A percentile compares a stretch with the other conserved stretches of the same genome.
Conservation (phyloP, 2,113 vertebrate genomes). For the Camelus bactrianus region DNA sequence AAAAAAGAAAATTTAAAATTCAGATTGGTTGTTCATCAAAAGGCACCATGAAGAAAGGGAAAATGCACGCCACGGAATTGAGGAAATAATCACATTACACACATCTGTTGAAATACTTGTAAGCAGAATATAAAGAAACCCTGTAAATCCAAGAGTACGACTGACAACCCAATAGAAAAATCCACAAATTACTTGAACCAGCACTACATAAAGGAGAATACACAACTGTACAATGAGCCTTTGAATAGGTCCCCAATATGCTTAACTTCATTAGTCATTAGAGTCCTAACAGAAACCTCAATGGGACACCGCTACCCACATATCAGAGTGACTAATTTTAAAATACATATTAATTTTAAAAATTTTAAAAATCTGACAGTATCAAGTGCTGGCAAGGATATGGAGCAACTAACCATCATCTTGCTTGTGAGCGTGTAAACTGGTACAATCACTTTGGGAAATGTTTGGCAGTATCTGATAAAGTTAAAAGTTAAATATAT, state of each 20-base stretch:
- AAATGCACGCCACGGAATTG: no score
- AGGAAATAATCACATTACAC: no score
- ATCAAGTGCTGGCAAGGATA: background rate
- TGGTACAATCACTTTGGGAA: background rate
- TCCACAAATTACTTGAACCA: background rate
- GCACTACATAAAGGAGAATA: background rate
- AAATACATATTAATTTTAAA: background rate
- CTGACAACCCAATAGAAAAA: background rate
- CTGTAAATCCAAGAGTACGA: background rate
- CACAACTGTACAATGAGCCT: background rate
- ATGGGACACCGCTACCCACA: background rate
- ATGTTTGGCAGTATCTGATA: background rate
- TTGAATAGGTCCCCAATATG: background rate
- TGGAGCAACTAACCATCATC: background rate
- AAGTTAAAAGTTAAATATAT: background rate
- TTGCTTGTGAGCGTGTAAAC: background rate
- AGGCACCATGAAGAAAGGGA: background rate
- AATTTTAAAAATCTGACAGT: background rate
- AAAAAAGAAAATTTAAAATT: background rate
- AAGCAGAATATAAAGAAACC: background rate
- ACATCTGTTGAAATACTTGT: no score
- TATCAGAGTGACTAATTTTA: background rate
- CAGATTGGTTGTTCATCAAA: background rate
- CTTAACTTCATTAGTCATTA: background rate
- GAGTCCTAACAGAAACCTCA: background rate